Evolutionary conservation across 92 coral and sea anemone species (phyloP), one percentile per base, ranked within the genome.

Genomic region (Virgularia gustaviana): DNA sequence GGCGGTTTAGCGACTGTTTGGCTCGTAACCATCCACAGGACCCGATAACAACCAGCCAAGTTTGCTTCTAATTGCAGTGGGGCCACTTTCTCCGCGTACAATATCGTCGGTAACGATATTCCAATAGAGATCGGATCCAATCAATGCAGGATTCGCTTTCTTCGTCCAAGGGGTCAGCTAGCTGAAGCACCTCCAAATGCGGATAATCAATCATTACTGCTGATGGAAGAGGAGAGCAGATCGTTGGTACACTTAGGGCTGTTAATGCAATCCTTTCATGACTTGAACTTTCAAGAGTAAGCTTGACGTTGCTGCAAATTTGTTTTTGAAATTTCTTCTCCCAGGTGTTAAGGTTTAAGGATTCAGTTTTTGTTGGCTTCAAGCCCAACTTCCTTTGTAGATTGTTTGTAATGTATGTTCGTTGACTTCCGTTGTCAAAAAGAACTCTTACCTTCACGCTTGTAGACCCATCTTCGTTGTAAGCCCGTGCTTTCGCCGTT

Each of bases 401-500:
- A 27, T 56, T 43, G 19, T 38, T 38, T 2, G 72, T 65, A n/a
- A n/a, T n/a, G n/a, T 43, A 24, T 67, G n/a, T n/a, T n/a, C n/a
- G n/a, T n/a, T n/a, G n/a, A n/a, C n/a, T n/a, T n/a, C n/a, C n/a
- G n/a, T n/a, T n/a, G n/a, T n/a, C n/a, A n/a, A n/a, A n/a, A n/a
- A n/a, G n/a, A n/a, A n/a, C n/a, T n/a, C n/a, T n/a, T n/a, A 67
- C 74, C 1, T 9, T 12, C 12, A 72, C 24, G 2, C 83, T 72
- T 18, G 52, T 76, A 11, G 39, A 29, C 31, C 78, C 80, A 58
- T 76, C 66, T 39, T 58, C 15, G 64, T 86, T 86, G 10, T 70
- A 63, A 11, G 91, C 88, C 9, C 72, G 27, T 9, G 91, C 86
- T 18, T 63, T 57, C 5, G 91, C 85, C 28, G 88, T 79, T 83